Conservation (phyloP, 2,888 invertebrate genomes). For the Sycophila texana region DNA sequence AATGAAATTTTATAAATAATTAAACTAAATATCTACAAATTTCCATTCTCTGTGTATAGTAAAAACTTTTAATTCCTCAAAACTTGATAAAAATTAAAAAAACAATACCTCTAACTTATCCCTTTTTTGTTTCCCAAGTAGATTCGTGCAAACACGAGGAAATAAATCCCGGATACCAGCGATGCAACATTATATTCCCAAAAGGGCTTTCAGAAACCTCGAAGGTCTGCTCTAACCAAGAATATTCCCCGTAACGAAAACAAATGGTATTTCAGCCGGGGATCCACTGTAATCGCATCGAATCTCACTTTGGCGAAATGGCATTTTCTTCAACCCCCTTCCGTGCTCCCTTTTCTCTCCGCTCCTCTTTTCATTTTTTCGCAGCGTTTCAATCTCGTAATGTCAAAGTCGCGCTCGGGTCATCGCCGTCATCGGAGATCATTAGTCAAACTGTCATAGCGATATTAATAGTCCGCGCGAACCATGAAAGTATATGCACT, state of each 20-base stretch:
- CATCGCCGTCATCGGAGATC: constrained; percentile 69
- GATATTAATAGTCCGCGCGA: constrained; percentile 73
- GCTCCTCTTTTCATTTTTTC: constrained; percentile 61
- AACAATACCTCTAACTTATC: too few relatives aligned
- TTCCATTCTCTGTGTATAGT: too few relatives aligned
- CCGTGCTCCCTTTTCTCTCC: constrained; percentile 6
- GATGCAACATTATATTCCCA: constrained; percentile 19
- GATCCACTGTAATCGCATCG: constrained; percentile 65
- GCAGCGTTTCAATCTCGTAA: constrained; percentile 74
- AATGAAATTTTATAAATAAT: too few relatives aligned
- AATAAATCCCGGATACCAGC: constrained; percentile 11
- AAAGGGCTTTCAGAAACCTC: constrained; percentile 26
- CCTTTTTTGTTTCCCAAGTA: background rate
- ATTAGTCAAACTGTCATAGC: constrained; percentile 75
- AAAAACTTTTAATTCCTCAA: too few relatives aligned
- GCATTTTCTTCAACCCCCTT: background rate
- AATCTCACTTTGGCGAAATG: constrained; percentile 53
- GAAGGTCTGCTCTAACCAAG: background rate
- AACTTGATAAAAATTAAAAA: too few relatives aligned
- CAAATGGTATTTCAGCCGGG: constrained; percentile 64
- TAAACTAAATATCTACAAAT: too few relatives aligned
- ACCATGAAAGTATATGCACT: constrained; percentile 60
- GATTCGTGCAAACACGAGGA: background rate
- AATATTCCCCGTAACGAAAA: constrained; percentile 62
- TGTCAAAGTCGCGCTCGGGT: constrained; percentile 71